Evolutionary conservation across 2,888 invertebrate genomes (phyloP).

Genomic region (Ashinkailepas kermadecensis): DNA sequence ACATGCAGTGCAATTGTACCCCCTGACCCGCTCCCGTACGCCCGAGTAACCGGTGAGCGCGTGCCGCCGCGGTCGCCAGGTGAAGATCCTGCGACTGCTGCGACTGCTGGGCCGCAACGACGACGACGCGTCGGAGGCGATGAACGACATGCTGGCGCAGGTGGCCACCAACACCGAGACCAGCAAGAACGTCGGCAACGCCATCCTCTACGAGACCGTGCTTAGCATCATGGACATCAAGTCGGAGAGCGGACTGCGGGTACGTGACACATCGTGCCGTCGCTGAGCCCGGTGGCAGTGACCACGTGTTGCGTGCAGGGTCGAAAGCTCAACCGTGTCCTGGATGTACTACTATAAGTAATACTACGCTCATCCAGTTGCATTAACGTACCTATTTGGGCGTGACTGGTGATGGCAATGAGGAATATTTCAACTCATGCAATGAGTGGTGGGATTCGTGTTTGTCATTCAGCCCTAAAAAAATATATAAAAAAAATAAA

Average conservation of each 20-base stretch:
- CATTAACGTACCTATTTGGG: too few relatives aligned
- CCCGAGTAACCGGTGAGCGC: too few relatives aligned
- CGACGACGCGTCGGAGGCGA: slow-evolving; percentile 93
- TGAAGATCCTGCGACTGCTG: slow-evolving; percentile 89
- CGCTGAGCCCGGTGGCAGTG: not conserved
- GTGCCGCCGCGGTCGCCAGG: slow-evolving; percentile 47
- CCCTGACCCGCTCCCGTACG: too few relatives aligned
- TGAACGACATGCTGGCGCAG: slow-evolving; percentile 99
- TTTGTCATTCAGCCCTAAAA: too few relatives aligned
- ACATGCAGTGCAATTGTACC: too few relatives aligned
- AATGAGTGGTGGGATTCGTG: too few relatives aligned
- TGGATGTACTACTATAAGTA: not conserved
- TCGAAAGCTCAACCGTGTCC: not conserved
- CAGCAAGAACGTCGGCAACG: slow-evolving; percentile 99
- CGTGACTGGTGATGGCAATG: too few relatives aligned
- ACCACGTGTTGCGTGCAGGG: not conserved
- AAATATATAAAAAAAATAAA: too few relatives aligned
- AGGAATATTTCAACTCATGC: too few relatives aligned
- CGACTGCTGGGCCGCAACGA: slow-evolving; percentile 94
- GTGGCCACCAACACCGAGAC: slow-evolving; percentile 99
- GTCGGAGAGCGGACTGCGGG: slow-evolving; percentile 87
- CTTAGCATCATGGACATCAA: slow-evolving; percentile 99
- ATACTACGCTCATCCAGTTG: too few relatives aligned
- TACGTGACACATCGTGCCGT: slow-evolving; percentile 38
- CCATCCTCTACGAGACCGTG: slow-evolving; percentile 99